Evolutionary conservation across 2,888 invertebrate species (phyloP), one percentile per base, ranked within the genome.

Genomic region (Acrobasis repandana): DNA sequence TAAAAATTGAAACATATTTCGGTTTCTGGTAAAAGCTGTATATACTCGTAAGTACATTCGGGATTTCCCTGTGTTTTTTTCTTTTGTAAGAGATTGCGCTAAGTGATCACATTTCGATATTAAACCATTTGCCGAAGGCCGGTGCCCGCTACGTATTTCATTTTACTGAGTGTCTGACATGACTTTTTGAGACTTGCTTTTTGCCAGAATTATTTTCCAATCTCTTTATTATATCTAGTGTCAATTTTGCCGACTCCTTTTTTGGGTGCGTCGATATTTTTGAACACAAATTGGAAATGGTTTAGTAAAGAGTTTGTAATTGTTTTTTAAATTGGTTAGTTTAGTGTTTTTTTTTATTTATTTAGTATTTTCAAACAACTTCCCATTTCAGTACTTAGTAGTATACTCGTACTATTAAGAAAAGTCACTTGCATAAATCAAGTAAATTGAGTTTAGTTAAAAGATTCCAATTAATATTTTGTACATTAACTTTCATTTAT

Each of bases 41-140:
- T n/a, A n/a, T n/a, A n/a, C n/a, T n/a, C n/a, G 14, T 38, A 86
- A 85, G 85, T 87, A 89, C 83, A 80, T 86, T 85, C 73, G 78
- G 78, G 79, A 74, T 80, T 82, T 82, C 81, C 83, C 85, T 82
- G 80, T 83, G 82, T 83, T 88, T 85, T 85, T 87, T 86, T 85
- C 86, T 86, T 88, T 90, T 90, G 89, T 90, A 85, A 85, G 90
- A 91, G 91, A 91, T 91, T 90, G 89, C 90, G 89, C 91, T 91
- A 92, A 91, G 91, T 92, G 91, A 92, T 90, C 91, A 91, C 92
- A 91, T 92, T 92, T 91, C 91, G 91, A 91, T 92, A 92, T 92
- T 91, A 91, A 90, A 90, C 90, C 91, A 90, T 91, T 91, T 90
- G 88, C 88, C 85, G 88, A 87, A 88, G 89, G 89, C 89, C 90